These are phyloP conservation scores for Taenioides sp. DNA, from an alignment of 2,797 vertebrate genomes.

Conservation along the genomic window DNA sequence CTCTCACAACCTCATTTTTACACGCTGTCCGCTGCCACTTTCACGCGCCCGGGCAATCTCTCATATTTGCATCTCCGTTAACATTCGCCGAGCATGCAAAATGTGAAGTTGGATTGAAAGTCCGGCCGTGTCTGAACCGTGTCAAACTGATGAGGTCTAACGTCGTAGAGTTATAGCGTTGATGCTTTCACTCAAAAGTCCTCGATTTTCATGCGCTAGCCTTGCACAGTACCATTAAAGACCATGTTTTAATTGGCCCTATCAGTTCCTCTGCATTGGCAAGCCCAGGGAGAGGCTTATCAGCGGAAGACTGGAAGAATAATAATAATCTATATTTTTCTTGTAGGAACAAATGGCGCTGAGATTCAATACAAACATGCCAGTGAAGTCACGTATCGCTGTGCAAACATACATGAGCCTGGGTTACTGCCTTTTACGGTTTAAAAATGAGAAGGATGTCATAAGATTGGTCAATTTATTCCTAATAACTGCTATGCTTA, in stretches of 20 bases:
- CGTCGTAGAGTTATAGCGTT: conserved; percentile 8
- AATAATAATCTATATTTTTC: conserved; percentile 29
- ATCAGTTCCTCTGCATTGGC: conserved; percentile 24
- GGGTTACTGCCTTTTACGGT: conserved; percentile 17
- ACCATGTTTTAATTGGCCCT: conserved; percentile 38
- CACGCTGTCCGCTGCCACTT: conserved; percentile 46
- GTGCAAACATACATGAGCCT: conserved; percentile 9
- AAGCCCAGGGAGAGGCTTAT: conserved; percentile 35
- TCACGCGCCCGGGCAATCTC: conserved; percentile 38
- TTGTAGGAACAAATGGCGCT: conserved; percentile 14
- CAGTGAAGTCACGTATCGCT: conserved; percentile 15
- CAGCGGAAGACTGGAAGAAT: conserved; percentile 2
- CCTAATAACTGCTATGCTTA: no score
- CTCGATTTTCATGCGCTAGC: conserved; percentile 15
- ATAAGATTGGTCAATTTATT: neutral
- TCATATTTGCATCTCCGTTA: conserved; percentile 50
- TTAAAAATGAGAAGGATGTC: conserved; percentile 10
- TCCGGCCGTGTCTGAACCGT: conserved; percentile 41
- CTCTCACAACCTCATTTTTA: conserved; percentile 62
- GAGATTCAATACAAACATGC: conserved; percentile 33
- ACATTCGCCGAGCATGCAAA: conserved; percentile 58
- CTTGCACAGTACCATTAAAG: conserved; percentile 22
- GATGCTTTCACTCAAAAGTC: conserved; percentile 14
- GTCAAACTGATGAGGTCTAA: conserved; percentile 35
- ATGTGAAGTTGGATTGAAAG: conserved; percentile 56